Base-by-base conservation (phyloP, 2,797 vertebrate genomes). In the Netta rufina region DNA sequence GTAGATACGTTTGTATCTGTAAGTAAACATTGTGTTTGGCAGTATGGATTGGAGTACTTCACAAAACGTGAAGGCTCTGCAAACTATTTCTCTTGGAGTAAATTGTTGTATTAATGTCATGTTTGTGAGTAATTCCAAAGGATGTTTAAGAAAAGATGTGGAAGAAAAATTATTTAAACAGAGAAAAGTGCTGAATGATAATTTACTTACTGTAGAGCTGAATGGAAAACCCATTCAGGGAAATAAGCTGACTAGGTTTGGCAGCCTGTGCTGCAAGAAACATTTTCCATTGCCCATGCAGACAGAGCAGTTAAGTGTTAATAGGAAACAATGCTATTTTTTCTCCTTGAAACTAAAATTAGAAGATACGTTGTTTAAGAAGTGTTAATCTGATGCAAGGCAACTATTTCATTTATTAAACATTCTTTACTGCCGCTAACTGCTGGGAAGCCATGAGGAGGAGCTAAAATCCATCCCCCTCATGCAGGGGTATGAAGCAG, bases 211-310 rank as follows among this genome's bases (percentile, higher is more conserved):
- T 56, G 69, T 7, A 9, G 56, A 96, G 53, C n/a, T 81, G 82
- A 85, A 92, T 88, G 83, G 71, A 82, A 82, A 88, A 81, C 53
- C 13, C 83, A 75, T 85, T 88, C 87, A 77, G 77, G 89, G 90
- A 85, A 85, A 88, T 53, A 45, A 2, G 54, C 53, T 66, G 54
- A 53, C 45, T 54, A 32, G 67, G 24, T 84, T 85, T 90, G 88
- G 73, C 88, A 94, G 61, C 21, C 61, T 20, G 22, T 53, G 57
- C 84, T 49, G 30, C 16, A 8, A 66, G 61, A 73, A 74, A n/a
- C 19, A 2, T 47, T 93, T 54, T 20, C 75, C n/a, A 20, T 2
- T 21, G 51, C 71, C 47, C 13, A 21, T 24, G 54, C 77, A 83
- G 89, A 38, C 38, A 78, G 60, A 90, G 53, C 66, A 92, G 45